phyloP scores from a whole-genome alignment of 92 coral and sea anemone species.

The Hydrozoanthus gracilis region DNA sequence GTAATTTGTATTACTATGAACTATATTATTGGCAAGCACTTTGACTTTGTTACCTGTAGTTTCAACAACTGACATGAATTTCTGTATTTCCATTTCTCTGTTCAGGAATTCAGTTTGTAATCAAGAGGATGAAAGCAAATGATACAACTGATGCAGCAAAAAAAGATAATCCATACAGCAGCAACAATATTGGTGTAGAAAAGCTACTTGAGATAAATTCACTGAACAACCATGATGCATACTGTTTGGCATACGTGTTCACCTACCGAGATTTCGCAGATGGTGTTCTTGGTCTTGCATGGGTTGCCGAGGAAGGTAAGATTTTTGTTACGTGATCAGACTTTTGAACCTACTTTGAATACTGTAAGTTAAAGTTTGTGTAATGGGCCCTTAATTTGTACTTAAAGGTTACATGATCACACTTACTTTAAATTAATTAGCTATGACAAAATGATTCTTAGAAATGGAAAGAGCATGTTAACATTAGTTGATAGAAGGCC shows the following conservation, averaged over 20 bases:
- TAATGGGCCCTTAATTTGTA: no score
- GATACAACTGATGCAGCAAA: slow-evolving; percentile 43
- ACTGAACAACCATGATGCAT: slow-evolving; percentile 59
- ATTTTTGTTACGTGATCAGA: neutral
- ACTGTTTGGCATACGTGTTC: slow-evolving; percentile 86
- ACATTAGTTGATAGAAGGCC: no score
- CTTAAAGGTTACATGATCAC: no score
- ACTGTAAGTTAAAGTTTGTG: neutral
- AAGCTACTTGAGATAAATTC: slow-evolving; percentile 91
- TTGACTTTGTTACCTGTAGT: neutral
- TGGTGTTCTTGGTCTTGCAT: slow-evolving; percentile 97
- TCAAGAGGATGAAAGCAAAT: slow-evolving; percentile 82
- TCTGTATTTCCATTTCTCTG: neutral
- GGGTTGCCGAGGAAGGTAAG: slow-evolving; percentile 91
- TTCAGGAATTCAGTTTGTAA: slow-evolving; percentile 83
- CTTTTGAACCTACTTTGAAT: neutral
- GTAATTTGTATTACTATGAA: neutral
- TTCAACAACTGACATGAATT: neutral
- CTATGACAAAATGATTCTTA: no score
- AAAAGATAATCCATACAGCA: slow-evolving; percentile 61
- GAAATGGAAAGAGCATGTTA: no score
- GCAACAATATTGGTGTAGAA: slow-evolving; percentile 88
- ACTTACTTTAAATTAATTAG: no score
- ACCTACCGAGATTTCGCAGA: slow-evolving; percentile 95
- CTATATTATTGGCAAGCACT: neutral